A percentile compares a stretch with the other conserved stretches of the same genome.
Conservation (phyloP, 2,113 vertebrate genomes). For the Meles meles region DNA sequence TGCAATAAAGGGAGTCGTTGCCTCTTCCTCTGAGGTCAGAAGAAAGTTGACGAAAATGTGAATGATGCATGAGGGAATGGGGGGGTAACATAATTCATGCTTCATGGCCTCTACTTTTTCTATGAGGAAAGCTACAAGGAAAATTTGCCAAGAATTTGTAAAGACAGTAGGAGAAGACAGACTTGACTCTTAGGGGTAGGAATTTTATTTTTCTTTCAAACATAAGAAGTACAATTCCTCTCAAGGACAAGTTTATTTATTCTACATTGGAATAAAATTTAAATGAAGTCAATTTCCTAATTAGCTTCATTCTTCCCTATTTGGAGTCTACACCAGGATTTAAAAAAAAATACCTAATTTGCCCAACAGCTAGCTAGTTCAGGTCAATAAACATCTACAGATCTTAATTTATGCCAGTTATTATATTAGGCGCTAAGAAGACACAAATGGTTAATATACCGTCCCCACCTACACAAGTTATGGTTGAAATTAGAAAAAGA, state of each 20-base stretch:
- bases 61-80: background rate
- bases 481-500: background rate
- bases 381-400: background rate
- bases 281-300: background rate
- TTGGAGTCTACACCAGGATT: background rate
- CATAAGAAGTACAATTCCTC: background rate
- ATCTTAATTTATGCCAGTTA: background rate
- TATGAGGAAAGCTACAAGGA: background rate
- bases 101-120: background rate
- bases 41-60: background rate
- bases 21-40: background rate
- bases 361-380: background rate
- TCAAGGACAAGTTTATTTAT: background rate
- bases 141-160: background rate
- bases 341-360: background rate
- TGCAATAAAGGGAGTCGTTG: background rate
- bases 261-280: background rate
- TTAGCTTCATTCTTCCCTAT: background rate
- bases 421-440: background rate
- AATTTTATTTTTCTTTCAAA: slow-evolving; percentile 10
- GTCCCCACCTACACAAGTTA: background rate
- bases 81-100: background rate
- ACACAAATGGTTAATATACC: background rate
- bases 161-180: background rate
- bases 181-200: background rate